Evolutionary conservation across 2,113 vertebrate genomes (phyloP), one percentile per base, ranked within the genome.

Genomic region (Crocuta crocuta): DNA sequence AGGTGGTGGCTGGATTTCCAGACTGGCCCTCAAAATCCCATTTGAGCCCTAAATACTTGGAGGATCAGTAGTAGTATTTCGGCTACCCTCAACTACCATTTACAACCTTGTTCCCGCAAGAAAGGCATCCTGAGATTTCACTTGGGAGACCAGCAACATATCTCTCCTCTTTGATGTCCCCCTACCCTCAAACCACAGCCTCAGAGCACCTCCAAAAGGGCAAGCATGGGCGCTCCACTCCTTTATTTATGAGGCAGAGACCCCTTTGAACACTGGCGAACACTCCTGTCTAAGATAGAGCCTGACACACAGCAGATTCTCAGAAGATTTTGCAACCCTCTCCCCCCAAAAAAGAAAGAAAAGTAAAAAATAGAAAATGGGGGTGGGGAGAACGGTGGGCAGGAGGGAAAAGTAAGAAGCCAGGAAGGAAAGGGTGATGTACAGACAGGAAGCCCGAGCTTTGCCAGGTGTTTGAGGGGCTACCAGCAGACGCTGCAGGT

Each of bases 151-250:
- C 10, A 48, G 33, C 19, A 61, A 43, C 0, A 2, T 48, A 1
- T 76, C 28, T 63, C 68, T 78, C 19, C 16, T 68, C 31, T n/a
- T 76, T 35, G 13, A 0, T 45, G 71, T 10, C 23, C 48, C 21
- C 17, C 53, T 13, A 4, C 0, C 16, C 19, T 5, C 0, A 6
- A 70, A 26, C 10, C 21, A n/a, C 15, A 43, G 33, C 39, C 39
- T 87, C 55, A 84, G 83, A 53, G 2, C 11, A 9, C 65, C 88
- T 19, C 21, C 31, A 4, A 5, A 58, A 48, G 45, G 73, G 2
- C n/a, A 16, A 45, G 16, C 58, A 13, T 16, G 28, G 28, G 15
- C 21, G 9, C 21, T 73, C 63, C 26, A 10, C 21, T 31, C 28
- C 43, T 78, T 76, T 71, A 31, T 33, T 15, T 19, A 1, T 3